Evolutionary conservation across 2,888 invertebrate genomes (phyloP).

Genomic region (Erannis defoliaria): DNA sequence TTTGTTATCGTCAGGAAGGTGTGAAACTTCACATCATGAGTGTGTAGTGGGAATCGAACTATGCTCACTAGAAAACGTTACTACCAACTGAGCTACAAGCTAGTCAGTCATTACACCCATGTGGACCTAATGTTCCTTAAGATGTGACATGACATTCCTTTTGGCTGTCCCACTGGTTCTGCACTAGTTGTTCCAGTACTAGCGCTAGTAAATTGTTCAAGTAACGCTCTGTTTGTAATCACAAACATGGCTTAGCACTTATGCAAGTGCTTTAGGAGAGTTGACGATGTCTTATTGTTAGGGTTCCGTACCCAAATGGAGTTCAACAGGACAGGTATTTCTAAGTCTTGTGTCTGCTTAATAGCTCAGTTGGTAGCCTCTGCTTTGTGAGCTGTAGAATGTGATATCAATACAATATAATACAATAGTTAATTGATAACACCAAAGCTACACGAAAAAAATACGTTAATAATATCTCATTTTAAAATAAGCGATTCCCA

Average conservation of each 20-base stretch:
- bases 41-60: too few species aligned
- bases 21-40: too few species aligned
- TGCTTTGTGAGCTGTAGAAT: too few species aligned
- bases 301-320: not conserved
- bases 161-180: slow-evolving; percentile 16
- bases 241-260: slow-evolving; percentile 21
- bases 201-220: not conserved
- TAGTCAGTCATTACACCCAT: not conserved
- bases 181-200: slow-evolving; percentile 19
- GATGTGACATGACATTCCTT: slow-evolving; percentile 19
- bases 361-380: not conserved
- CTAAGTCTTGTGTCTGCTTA: not conserved
- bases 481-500: too few species aligned
- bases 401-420: too few species aligned
- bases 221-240: slow-evolving; percentile 1
- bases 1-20: too few species aligned
- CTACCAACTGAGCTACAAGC: too few species aligned
- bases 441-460: too few species aligned
- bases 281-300: not conserved
- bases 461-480: too few species aligned
- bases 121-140: slow-evolving; percentile 8
- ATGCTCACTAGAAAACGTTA: too few species aligned
- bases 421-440: too few species aligned
- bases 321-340: not conserved
- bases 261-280: not conserved